Percentiles rank a stretch among this genome's conserved stretches.
phyloP scores from a whole-genome alignment of 2,888 invertebrate genomes.

The Mystacides longicornis region DNA sequence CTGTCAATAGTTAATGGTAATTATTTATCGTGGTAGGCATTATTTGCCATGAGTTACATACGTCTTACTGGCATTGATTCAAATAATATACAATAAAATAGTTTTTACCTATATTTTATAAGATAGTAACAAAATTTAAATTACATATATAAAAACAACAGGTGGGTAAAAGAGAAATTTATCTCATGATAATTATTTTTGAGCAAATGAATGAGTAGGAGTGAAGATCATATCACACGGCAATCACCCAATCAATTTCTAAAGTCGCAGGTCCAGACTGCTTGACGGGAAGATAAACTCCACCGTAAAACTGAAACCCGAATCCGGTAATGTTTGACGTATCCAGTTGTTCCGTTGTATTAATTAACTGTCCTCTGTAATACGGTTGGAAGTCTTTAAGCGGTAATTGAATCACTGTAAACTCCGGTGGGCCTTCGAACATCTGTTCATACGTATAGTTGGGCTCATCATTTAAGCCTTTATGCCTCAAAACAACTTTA shows the following conservation, averaged over 20 bases:
- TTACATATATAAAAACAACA: too few species aligned
- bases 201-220: too few species aligned
- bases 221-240: slow-evolving; percentile 24
- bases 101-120: too few species aligned
- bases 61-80: too few species aligned
- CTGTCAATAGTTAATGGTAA: too few species aligned
- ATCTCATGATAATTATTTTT: too few species aligned
- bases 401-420: slow-evolving; percentile 45
- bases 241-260: slow-evolving; percentile 55
- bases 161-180: too few species aligned
- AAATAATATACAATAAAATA: too few species aligned
- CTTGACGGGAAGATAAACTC: slow-evolving; percentile 55
- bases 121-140: too few species aligned
- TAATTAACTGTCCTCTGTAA: slow-evolving; percentile 51
- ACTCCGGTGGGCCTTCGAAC: slow-evolving; percentile 49
- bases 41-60: too few species aligned
- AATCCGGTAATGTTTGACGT: slow-evolving; percentile 50
- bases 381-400: slow-evolving; percentile 54
- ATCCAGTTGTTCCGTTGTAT: slow-evolving; percentile 50
- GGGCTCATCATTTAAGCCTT: slow-evolving; percentile 48
- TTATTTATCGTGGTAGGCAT: too few species aligned
- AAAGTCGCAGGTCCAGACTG: slow-evolving; percentile 57
- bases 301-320: slow-evolving; percentile 59
- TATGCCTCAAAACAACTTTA: slow-evolving; percentile 55
- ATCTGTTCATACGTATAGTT: slow-evolving; percentile 55